Evolutionary conservation across 2,888 invertebrate species (phyloP).

Genomic region (Hemistola chrysoprasaria): DNA sequence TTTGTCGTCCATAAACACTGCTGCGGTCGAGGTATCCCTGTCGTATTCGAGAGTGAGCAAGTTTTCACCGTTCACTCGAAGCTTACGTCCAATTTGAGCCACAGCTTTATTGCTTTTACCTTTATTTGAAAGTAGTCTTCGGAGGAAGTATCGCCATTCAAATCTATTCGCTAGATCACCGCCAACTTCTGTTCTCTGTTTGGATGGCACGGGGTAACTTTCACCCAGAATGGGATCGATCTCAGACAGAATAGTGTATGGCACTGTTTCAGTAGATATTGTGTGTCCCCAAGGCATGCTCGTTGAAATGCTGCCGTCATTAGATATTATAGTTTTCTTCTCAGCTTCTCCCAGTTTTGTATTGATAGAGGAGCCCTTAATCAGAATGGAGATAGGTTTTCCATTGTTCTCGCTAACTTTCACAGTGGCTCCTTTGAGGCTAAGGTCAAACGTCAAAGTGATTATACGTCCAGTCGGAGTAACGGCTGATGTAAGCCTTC

Average conservation of each 20-base stretch:
- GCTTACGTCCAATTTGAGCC: constrained; percentile 91
- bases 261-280: constrained; percentile 94
- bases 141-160: constrained; percentile 97
- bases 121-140: constrained; percentile 86
- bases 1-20: constrained; percentile 93
- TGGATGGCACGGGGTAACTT: constrained; percentile 95
- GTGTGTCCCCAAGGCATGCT: constrained; percentile 94
- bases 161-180: constrained; percentile 95
- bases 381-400: constrained; percentile 91
- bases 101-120: constrained; percentile 85
- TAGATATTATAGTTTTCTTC: constrained; percentile 89
- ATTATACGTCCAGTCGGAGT: constrained; percentile 98
- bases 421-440: constrained; percentile 94
- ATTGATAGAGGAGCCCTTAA: constrained; percentile 93
- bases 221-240: constrained; percentile 93
- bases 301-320: constrained; percentile 92
- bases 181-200: constrained; percentile 94
- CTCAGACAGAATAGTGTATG: constrained; percentile 94
- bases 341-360: constrained; percentile 92
- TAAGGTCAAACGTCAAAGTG: constrained; percentile 93
- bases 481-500: constrained; percentile 93
- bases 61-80: constrained; percentile 95
- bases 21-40: constrained; percentile 91
- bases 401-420: constrained; percentile 91
- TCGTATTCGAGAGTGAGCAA: constrained; percentile 95